phyloP scores from a whole-genome alignment of 2,888 invertebrate genomes.

The Mesorhabditis belari region DNA sequence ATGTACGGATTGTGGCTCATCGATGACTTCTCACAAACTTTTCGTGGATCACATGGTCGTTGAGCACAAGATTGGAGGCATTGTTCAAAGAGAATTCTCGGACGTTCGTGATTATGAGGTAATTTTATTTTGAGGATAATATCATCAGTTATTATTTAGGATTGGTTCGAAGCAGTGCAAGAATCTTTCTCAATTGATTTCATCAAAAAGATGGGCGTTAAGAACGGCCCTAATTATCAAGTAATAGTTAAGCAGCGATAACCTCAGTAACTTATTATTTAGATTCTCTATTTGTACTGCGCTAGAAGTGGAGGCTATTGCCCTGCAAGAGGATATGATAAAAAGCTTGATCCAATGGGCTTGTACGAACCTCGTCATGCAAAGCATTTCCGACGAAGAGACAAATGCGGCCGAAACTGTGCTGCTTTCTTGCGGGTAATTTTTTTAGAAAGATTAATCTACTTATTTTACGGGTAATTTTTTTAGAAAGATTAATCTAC shows the following conservation, averaged over 20 bases:
- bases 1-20: conserved; percentile 13
- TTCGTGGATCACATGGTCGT: conserved; percentile 22
- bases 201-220: conserved; percentile 18
- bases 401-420: conserved; percentile 17
- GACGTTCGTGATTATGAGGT: conserved; percentile 18
- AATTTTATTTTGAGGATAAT: too few species aligned
- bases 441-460: too few species aligned
- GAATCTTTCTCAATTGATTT: conserved; percentile 22
- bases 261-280: background rate
- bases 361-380: conserved; percentile 1
- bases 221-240: conserved; percentile 12
- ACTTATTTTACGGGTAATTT: conserved; percentile 12
- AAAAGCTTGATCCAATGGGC: background rate
- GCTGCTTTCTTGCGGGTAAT: conserved; percentile 17
- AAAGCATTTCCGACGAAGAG: conserved; percentile 1
- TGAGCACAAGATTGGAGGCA: conserved; percentile 17
- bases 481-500: too few species aligned
- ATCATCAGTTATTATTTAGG: conserved; percentile 5
- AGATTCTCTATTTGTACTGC: conserved; percentile 20
- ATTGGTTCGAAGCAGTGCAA: conserved; percentile 25
- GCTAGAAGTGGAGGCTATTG: conserved; percentile 13
- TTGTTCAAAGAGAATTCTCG: conserved; percentile 17
- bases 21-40: conserved; percentile 13
- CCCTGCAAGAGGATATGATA: conserved; percentile 1
- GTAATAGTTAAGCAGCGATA: background rate